Evolutionary conservation across 2,113 vertebrate genomes (phyloP).

Genomic region (Prietella phreatophila): DNA sequence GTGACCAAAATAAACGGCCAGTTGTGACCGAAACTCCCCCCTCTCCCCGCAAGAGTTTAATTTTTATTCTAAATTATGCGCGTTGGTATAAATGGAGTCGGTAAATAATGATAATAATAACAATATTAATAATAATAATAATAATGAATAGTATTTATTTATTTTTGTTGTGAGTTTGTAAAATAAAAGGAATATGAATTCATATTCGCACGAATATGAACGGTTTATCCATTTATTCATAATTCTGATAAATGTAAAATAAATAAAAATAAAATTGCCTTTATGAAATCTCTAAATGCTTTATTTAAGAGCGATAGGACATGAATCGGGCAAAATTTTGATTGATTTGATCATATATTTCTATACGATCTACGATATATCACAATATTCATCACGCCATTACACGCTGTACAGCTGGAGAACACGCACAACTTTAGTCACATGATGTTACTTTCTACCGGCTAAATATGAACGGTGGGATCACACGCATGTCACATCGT

Average conservation of each 20-base stretch:
- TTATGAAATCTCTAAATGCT: constrained; percentile 1
- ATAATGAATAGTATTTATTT: constrained; percentile 44
- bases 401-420: background rate
- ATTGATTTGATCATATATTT: background rate
- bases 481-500: background rate
- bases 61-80: background rate
- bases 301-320: background rate
- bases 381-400: background rate
- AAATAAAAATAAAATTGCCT: background rate
- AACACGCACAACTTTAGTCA: background rate
- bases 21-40: background rate
- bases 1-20: background rate
- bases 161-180: constrained; percentile 44
- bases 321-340: background rate
- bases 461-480: background rate
- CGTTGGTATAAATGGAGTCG: background rate
- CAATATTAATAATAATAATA: background rate
- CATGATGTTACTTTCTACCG: background rate
- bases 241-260: background rate
- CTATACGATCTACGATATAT: background rate
- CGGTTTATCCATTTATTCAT: background rate
- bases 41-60: background rate
- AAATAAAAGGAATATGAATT: constrained; percentile 33
- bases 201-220: background rate
- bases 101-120: background rate